Conservation (phyloP, 2,888 invertebrate species). For the Hypsopygia costalis region DNA sequence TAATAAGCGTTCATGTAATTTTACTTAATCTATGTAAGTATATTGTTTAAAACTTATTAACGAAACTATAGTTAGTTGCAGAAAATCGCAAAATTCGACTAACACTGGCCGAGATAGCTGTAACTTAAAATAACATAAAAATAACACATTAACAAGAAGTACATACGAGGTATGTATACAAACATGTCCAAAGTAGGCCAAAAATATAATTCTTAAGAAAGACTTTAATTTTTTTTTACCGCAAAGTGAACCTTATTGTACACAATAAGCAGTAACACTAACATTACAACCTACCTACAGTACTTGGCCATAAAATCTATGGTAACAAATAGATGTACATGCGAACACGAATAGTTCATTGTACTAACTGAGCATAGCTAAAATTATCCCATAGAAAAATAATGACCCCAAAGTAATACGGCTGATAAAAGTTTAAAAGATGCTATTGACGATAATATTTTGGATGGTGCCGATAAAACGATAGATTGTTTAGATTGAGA, state of each 20-base stretch:
- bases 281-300: slow-evolving; percentile 60
- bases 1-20: slow-evolving; percentile 61
- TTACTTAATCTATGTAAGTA: slow-evolving; percentile 64
- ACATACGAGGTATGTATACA: slow-evolving; percentile 39
- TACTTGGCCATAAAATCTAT: slow-evolving; percentile 75
- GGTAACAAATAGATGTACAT: slow-evolving; percentile 71
- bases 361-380: slow-evolving; percentile 67
- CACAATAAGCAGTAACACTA: slow-evolving; percentile 59
- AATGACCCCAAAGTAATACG: slow-evolving; percentile 20
- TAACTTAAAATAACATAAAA: slow-evolving; percentile 18
- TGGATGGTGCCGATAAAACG: slow-evolving; percentile 58
- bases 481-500: slow-evolving; percentile 13
- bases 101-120: slow-evolving; percentile 58
- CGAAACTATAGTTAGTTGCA: slow-evolving; percentile 43
- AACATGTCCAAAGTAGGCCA: slow-evolving; percentile 44
- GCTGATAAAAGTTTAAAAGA: slow-evolving; percentile 3
- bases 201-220: slow-evolving; percentile 31
- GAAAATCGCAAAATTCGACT: slow-evolving; percentile 42
- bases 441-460: slow-evolving; percentile 23
- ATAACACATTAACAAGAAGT: slow-evolving; percentile 26
- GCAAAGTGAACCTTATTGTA: slow-evolving; percentile 56
- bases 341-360: slow-evolving; percentile 45
- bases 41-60: slow-evolving; percentile 50
- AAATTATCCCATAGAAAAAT: slow-evolving; percentile 22
- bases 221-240: slow-evolving; percentile 26